Evolutionary conservation across 2,113 vertebrate species (phyloP), one percentile per base, ranked within the genome.

Genomic region (Stictonetta naevosa): DNA sequence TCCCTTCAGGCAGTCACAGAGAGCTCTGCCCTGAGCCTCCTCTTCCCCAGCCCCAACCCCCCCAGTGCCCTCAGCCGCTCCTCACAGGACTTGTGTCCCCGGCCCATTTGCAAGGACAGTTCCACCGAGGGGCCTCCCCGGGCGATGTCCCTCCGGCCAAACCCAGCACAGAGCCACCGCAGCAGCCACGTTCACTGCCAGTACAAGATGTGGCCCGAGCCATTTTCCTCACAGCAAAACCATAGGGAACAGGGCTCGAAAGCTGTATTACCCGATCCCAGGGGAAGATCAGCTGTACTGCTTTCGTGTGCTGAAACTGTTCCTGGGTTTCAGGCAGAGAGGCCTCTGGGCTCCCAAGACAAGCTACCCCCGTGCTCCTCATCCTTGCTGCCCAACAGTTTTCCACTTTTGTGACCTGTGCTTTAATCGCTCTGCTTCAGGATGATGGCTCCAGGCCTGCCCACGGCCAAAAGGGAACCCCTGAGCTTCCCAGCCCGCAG

Each of bases 401-500:
- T 17, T 50, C 28, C 64, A 26, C 21, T 31, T 34, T 7, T 7
- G 3, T 26, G 21, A 31, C 25, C 25, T 0, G 0, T 12, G 29
- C 50, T 44, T 56, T 26, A 44, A 22, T 33, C 10, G 31, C 38
- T 14, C 28, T 62, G 9, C 23, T 13, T 20, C 18, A n/a, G 26
- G 76, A 14, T 6, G 77, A 42, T 1, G 6, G 33, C 38, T 44
- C 48, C 4, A 3, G 3, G 55, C 62, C 23, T 29, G 31, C 31
- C n/a, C 2, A 0, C 0, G 3, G 8, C 28, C 31, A 42, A 42
- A 33, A 55, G 18, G 48, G 36, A 7, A n/a, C 13, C 3, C 6
- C 3, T 31, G 21, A 7, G 18, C 31, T 42, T 34, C 36, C 62
- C 21, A 7, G 48, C 28, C 36, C 12, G 18, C 60, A 20, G 29